Base-by-base conservation (phyloP, 2,797 vertebrate species). In the Steatocranus sp. region DNA sequence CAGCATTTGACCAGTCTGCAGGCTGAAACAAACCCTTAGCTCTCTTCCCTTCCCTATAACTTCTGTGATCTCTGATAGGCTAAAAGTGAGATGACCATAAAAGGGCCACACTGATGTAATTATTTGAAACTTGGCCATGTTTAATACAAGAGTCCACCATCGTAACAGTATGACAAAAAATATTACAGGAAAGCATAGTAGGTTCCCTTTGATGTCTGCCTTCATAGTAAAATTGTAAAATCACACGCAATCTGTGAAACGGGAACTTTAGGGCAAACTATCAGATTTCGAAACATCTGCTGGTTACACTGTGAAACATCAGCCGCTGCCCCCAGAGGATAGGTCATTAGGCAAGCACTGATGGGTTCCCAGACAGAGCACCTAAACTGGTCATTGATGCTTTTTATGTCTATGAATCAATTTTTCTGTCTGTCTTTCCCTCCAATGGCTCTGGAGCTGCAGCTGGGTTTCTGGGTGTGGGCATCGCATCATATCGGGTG, bases 401-500 rank as follows among this genome's bases (percentile, higher is more conserved):
- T 48, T 32, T 73, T 73, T 73, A 48, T 48, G 25, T 73, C 43
- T 73, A 18, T 0, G 5, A 48, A 73, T 48, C 43, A 48, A 32
- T 76, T 53, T 76, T 51, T 53, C 50, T 53, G 43, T 53, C 20
- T 46, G 41, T 73, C 66, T 11, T 20, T 63, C 66, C 46, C 75
- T 82, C 70, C 74, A 5, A 8, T 87, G 68, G 50, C 61, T 74
- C 30, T 80, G 78, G 82, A 83, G 82, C 87, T 85, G 66, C 89
- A 89, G 86, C 90, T 88, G 88, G 81, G 61, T 74, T 78, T 84
- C 38, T 78, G 81, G 38, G 68, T 82, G 84, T 81, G 76, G 83
- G 74, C 61, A 43, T 86, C 87, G 80, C 86, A 81, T 86, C 80
- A 76, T 58, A 86, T 75, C n/a, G 63, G 73, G 79, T 75, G 18